Conservation (phyloP, 2,888 invertebrate species). For the Drosophila infuscata region DNA sequence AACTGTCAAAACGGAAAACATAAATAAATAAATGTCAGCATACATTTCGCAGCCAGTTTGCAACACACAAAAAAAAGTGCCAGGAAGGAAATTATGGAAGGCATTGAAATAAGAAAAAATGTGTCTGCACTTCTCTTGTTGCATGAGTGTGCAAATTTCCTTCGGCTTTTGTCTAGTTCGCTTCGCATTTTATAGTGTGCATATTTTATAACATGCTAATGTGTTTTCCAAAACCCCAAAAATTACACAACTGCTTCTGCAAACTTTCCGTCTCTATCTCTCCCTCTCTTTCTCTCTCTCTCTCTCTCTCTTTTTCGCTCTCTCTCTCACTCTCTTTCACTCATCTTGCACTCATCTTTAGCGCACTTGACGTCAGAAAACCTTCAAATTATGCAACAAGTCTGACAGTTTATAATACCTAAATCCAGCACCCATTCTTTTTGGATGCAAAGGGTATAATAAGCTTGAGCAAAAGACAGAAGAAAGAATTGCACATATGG, state of each 20-base stretch:
- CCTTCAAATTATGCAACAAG: slow-evolving; percentile 74
- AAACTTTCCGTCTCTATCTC: slow-evolving; percentile 8
- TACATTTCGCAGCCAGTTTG: slow-evolving; percentile 70
- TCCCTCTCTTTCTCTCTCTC: not conserved
- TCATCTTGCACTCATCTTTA: too few relatives aligned
- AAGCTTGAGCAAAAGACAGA: not conserved
- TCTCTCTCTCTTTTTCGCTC: not conserved
- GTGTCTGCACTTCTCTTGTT: slow-evolving; percentile 32
- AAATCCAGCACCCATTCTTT: not conserved
- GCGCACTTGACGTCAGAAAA: slow-evolving; percentile 15
- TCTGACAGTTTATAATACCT: slow-evolving; percentile 34
- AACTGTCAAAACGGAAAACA: slow-evolving; percentile 72
- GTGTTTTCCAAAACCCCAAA: slow-evolving; percentile 53
- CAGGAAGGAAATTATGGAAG: slow-evolving; percentile 71
- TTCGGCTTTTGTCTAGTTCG: slow-evolving; percentile 76
- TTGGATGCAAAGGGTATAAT: not conserved
- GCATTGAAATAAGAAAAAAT: slow-evolving; percentile 35
- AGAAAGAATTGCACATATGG: not conserved
- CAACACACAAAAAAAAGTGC: slow-evolving; percentile 50
- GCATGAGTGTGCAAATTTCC: slow-evolving; percentile 72
- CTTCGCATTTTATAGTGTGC: slow-evolving; percentile 74
- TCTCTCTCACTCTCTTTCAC: not conserved
- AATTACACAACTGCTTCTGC: slow-evolving; percentile 21
- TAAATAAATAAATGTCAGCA: slow-evolving; percentile 74
- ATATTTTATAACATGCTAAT: slow-evolving; percentile 78